Evolutionary conservation across 2,888 invertebrate species (phyloP), one percentile per base, ranked within the genome.

Genomic region (Erebia ligea): DNA sequence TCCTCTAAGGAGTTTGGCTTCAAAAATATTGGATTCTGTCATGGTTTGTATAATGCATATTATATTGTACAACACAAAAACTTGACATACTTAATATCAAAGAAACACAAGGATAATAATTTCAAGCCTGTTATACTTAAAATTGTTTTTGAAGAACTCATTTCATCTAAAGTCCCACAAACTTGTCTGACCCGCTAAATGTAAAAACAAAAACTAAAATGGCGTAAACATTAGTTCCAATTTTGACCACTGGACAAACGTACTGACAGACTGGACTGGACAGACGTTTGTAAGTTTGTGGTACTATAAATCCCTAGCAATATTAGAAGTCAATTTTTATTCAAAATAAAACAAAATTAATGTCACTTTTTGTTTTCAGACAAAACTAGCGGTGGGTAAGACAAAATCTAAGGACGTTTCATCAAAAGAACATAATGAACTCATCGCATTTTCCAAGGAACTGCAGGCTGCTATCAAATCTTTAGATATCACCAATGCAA

Each of bases 1-100:
- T 1, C 89, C 90, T 1, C 50, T 92, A 42, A 81, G 87, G 68
- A 79, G 79, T 66, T 75, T 89, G 74, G 86, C 90, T 0, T 73
- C 78, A 0, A 82, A 84, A 64, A 85, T 91, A n/a, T 78, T 90
- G 66, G 82, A 88, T 2, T 86, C 83, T 70, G 86, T 86, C 2
- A 82, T 85, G 83, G 91, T 91, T 74, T 25, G 76, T 59, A n/a
- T 6, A 42, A 11, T 15, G 13, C 34, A 50, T 21, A 21, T 45
- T 19, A 67, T 50, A 0, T n/a, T n/a, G 11, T 58, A 17, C 5
- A n/a, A 52, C 9, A 9, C 40, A 2, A 56, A 5, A 21, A n/a
- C n/a, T n/a, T n/a, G n/a, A n/a, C n/a, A n/a, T n/a, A n/a, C n/a
- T n/a, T n/a, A n/a, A n/a, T n/a, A n/a, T n/a, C n/a, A n/a, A n/a